These are phyloP conservation scores for Archips xylosteana DNA, from an alignment of 2,888 invertebrate species.

Conservation along the genomic window DNA sequence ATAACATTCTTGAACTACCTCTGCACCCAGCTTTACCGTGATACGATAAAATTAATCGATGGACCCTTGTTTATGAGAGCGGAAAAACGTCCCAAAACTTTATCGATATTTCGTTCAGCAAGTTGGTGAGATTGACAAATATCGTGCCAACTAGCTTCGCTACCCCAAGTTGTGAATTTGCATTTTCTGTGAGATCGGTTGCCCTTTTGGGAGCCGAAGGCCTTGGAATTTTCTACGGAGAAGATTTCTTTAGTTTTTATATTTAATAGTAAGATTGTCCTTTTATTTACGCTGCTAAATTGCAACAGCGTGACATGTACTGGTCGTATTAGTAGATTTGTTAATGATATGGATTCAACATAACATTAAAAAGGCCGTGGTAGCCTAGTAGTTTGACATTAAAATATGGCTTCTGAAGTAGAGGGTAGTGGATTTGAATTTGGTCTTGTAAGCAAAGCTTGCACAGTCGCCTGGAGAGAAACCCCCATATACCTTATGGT, in stretches of 20 bases:
- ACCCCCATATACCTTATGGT: too few species aligned
- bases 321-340: too few species aligned
- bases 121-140: conserved; percentile 45
- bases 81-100: conserved; percentile 46
- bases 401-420: too few species aligned
- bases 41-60: conserved; percentile 41
- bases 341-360: too few species aligned
- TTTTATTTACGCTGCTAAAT: not conserved
- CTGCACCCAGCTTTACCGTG: not conserved
- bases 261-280: conserved; percentile 9
- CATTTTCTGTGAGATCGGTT: conserved; percentile 43
- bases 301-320: not conserved
- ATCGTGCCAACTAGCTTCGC: conserved; percentile 42
- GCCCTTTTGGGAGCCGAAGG: conserved; percentile 33
- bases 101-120: conserved; percentile 43
- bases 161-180: conserved; percentile 43
- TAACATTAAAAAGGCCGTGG: too few species aligned
- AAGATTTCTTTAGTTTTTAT: conserved; percentile 27
- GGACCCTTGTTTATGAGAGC: conserved; percentile 43
- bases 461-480: too few species aligned
- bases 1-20: not conserved
- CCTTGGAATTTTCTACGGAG: conserved; percentile 17
- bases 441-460: too few species aligned
- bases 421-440: too few species aligned
- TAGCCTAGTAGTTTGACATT: too few species aligned